These are phyloP conservation scores for Hartigia nigra DNA, from an alignment of 2,888 invertebrate genomes.

Conservation along the genomic window DNA sequence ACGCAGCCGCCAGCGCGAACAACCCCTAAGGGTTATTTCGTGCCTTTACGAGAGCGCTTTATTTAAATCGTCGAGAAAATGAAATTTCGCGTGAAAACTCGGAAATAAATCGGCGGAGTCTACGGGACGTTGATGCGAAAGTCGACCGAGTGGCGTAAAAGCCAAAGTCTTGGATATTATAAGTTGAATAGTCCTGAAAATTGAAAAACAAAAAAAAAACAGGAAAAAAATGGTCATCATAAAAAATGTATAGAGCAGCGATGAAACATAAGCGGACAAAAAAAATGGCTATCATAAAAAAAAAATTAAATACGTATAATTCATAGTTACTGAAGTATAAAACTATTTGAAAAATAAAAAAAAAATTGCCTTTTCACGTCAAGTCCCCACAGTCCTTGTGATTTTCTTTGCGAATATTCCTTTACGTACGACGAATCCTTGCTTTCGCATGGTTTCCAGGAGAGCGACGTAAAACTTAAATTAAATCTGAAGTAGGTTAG, in stretches of 20 bases:
- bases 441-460: background rate
- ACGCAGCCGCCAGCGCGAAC: background rate
- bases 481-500: background rate
- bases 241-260: background rate
- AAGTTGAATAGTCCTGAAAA: background rate
- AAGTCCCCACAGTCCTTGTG: background rate
- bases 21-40: background rate
- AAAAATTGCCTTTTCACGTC: background rate
- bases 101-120: background rate
- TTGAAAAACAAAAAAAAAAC: too few relatives aligned
- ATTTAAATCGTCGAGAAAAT: slow-evolving; percentile 19
- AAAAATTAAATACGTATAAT: background rate
- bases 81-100: slow-evolving; percentile 1
- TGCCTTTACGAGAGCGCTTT: slow-evolving; percentile 7
- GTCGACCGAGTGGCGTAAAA: background rate
- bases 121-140: background rate
- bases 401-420: background rate
- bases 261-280: too few relatives aligned
- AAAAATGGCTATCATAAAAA: background rate
- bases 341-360: background rate
- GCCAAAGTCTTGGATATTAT: background rate
- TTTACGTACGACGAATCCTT: too few relatives aligned
- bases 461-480: background rate
- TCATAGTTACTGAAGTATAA: background rate
- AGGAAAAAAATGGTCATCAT: too few relatives aligned